A percentile compares a stretch with the other conserved stretches of the same genome.
Conservation (phyloP, 2,113 vertebrate genomes). For the Hiodon alosoides region DNA sequence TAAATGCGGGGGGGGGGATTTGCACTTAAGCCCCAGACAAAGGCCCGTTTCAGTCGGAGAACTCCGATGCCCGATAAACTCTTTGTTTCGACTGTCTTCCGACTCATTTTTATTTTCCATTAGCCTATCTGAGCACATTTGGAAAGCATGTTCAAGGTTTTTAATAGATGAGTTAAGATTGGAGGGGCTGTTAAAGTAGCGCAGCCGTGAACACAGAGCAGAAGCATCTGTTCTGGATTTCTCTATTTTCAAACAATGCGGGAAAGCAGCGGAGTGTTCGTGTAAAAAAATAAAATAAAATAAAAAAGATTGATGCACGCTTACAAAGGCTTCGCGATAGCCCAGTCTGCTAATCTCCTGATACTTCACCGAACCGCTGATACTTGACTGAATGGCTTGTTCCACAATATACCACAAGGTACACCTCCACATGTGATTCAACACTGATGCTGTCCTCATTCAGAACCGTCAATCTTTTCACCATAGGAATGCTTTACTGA, state of each 20-base stretch:
- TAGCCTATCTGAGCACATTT: constrained; percentile 33
- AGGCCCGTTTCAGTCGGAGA: background rate
- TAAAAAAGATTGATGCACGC: no score
- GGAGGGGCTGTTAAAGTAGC: background rate
- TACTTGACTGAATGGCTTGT: background rate
- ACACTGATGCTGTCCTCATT: background rate
- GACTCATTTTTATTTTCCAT: constrained; percentile 40
- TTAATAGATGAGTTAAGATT: no score
- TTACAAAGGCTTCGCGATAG: background rate
- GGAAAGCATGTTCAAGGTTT: background rate
- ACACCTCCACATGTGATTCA: background rate
- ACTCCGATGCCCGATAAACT: constrained; percentile 27
- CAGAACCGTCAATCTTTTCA: background rate
- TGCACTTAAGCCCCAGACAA: background rate
- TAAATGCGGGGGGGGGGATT: background rate
- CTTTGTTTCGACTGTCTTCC: constrained; percentile 18
- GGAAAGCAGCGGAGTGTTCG: background rate
- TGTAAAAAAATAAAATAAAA: no score
- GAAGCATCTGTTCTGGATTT: background rate
- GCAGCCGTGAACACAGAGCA: background rate
- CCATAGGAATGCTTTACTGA: background rate
- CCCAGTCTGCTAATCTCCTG: background rate
- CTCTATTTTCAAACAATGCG: background rate
- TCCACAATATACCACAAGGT: background rate
- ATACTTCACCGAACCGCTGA: no score